Conservation (phyloP, 2,113 vertebrate genomes). For the Calyptommatus sinebrachiatus region DNA sequence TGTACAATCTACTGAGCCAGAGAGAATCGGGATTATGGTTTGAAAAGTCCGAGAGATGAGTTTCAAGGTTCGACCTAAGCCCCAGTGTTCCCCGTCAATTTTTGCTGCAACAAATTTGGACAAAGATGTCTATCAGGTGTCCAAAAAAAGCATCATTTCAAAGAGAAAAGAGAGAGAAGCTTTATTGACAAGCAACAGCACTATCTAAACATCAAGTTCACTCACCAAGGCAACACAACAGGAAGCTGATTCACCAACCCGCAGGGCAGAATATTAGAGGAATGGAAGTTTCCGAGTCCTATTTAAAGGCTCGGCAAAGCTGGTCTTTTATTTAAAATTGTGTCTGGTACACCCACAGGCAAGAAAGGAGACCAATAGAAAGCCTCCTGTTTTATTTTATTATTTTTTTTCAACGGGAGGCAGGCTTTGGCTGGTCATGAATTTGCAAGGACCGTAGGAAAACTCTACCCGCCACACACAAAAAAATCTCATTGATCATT, state of each 20-base stretch:
- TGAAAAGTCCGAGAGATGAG: too few species aligned
- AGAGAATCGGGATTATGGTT: too few species aligned
- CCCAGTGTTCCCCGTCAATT: too few species aligned
- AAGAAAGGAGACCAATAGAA: background rate
- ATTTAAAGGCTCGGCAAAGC: conserved; percentile 47
- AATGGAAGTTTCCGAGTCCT: fast-evolving
- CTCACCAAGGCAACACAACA: conserved; percentile 29
- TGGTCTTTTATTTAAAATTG: background rate
- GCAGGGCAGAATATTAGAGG: background rate
- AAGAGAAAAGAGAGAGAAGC: too few species aligned
- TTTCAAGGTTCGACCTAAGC: too few species aligned
- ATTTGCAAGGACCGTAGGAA: background rate
- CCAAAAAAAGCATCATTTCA: too few species aligned
- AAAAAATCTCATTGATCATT: background rate
- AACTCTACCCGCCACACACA: fast-evolving
- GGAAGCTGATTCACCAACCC: fast-evolving
- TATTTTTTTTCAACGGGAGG: background rate
- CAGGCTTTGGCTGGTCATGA: conserved; percentile 14
- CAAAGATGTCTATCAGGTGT: too few species aligned
- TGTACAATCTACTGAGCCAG: too few species aligned
- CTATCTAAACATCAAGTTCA: background rate
- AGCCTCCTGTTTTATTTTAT: fast-evolving
- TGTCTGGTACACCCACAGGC: background rate
- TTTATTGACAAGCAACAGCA: too few species aligned
- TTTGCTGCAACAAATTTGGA: too few species aligned